Evolutionary conservation across 2,113 vertebrate species (phyloP).

Genomic region (Uria lomvia): DNA sequence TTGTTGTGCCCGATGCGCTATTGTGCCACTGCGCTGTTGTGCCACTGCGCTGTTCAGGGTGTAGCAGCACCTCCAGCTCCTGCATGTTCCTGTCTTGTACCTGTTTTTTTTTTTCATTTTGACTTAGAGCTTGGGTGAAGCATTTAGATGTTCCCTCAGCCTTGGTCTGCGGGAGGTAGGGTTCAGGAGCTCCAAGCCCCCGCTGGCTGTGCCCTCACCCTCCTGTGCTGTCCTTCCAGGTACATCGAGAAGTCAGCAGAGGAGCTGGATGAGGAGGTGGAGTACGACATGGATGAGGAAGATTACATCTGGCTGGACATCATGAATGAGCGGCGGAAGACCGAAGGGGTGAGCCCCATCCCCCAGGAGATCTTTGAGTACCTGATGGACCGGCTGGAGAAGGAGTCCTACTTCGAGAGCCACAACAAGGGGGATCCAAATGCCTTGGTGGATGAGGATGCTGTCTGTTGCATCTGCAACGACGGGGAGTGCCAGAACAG

Average conservation of each 20-base stretch:
- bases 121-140: background rate
- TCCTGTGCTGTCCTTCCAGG: conserved; percentile 59
- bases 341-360: conserved; percentile 88
- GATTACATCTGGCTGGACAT: conserved; percentile 99
- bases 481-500: conserved; percentile 99
- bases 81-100: background rate
- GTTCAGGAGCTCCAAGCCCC: background rate
- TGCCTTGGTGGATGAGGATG: conserved; percentile 92
- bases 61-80: background rate
- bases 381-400: conserved; percentile 96
- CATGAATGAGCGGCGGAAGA: conserved; percentile 95
- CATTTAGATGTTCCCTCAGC: background rate
- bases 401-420: conserved; percentile 98
- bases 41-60: background rate
- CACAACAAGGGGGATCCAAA: conserved; percentile 98
- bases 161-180: background rate
- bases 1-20: rapidly evolving
- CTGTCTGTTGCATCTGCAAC: conserved; percentile 97
- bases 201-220: background rate
- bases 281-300: conserved; percentile 98
- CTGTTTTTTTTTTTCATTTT: background rate
- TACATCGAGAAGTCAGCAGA: conserved; percentile 98
- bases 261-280: conserved; percentile 97
- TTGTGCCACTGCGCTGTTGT: background rate
- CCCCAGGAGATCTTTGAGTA: conserved; percentile 98